Percentiles rank a stretch among this genome's conserved stretches.
These are phyloP conservation scores for Pseudanteris insignis DNA, from an alignment of 2,888 invertebrate species.

Conservation along the genomic window DNA sequence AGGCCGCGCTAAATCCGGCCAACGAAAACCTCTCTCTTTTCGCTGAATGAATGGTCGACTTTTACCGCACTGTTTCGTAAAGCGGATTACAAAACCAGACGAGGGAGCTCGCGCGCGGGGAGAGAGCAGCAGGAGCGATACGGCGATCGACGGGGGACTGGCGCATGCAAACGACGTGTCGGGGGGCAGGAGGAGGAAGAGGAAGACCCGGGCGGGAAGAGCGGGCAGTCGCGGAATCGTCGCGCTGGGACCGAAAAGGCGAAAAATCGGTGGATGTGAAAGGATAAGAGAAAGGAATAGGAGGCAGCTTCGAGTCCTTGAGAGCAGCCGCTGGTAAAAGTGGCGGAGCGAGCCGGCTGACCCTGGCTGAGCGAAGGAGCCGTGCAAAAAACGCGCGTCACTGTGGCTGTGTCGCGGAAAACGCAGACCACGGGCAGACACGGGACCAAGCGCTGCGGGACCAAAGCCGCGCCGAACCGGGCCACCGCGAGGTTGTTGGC, in stretches of 20 bases:
- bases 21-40: slow-evolving; percentile 33
- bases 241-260: slow-evolving; percentile 59
- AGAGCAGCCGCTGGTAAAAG: slow-evolving; percentile 64
- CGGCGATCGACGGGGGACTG: neutral
- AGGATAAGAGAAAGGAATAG: slow-evolving; percentile 67
- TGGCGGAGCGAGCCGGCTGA: slow-evolving; percentile 65
- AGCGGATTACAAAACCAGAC: slow-evolving; percentile 39
- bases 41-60: slow-evolving; percentile 34
- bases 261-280: slow-evolving; percentile 62
- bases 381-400: slow-evolving; percentile 32
- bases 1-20: slow-evolving; percentile 9
- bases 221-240: slow-evolving; percentile 18
- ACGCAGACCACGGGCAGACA: slow-evolving; percentile 9
- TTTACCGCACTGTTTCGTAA: slow-evolving; percentile 40
- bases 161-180: neutral
- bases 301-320: slow-evolving; percentile 64
- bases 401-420: slow-evolving; percentile 11
- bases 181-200: slow-evolving; percentile 9
- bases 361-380: slow-evolving; percentile 58
- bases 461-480: neutral
- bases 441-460: neutral
- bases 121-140: neutral
- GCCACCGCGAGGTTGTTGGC: slow-evolving; percentile 1
- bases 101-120: slow-evolving; percentile 27
- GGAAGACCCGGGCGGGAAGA: slow-evolving; percentile 23